Conservation (phyloP, 2,888 invertebrate genomes). For the Dusona sp. region DNA sequence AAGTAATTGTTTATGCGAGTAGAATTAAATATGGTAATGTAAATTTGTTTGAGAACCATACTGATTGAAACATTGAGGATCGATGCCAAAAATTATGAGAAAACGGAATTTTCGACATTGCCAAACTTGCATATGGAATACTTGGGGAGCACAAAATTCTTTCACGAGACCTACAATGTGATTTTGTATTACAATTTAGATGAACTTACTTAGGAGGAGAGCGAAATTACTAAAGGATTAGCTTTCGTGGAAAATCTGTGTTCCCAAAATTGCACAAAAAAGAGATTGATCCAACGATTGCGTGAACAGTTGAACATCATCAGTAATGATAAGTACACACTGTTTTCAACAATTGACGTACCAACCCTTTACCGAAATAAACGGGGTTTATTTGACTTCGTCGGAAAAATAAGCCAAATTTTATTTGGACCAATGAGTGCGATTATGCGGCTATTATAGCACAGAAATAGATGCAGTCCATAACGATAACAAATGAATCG, state of each 20-base stretch:
- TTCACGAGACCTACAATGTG: not conserved
- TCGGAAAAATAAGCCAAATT: slow-evolving; percentile 36
- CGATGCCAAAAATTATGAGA: not conserved
- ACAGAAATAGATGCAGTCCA: slow-evolving; percentile 6
- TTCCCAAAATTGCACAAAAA: not conserved
- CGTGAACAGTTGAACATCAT: not conserved
- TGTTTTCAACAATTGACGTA: not conserved
- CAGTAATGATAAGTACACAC: slow-evolving; percentile 16
- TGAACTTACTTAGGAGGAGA: slow-evolving; percentile 1
- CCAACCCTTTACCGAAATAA: not conserved
- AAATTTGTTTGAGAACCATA: slow-evolving; percentile 52
- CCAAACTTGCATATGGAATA: slow-evolving; percentile 4
- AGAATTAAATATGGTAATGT: slow-evolving; percentile 55
- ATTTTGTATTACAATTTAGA: slow-evolving; percentile 1
- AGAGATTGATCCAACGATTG: not conserved
- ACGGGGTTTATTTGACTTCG: slow-evolving; percentile 40
- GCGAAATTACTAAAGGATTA: not conserved
- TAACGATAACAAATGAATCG: slow-evolving; percentile 29
- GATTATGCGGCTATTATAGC: not conserved
- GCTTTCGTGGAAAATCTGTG: not conserved
- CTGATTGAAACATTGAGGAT: not conserved
- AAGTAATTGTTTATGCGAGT: slow-evolving; percentile 45
- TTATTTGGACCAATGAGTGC: slow-evolving; percentile 31
- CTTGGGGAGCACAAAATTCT: not conserved
- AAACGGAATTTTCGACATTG: not conserved